Evolutionary conservation across 2,113 vertebrate genomes (phyloP).

Genomic region (Myocastor coypus): DNA sequence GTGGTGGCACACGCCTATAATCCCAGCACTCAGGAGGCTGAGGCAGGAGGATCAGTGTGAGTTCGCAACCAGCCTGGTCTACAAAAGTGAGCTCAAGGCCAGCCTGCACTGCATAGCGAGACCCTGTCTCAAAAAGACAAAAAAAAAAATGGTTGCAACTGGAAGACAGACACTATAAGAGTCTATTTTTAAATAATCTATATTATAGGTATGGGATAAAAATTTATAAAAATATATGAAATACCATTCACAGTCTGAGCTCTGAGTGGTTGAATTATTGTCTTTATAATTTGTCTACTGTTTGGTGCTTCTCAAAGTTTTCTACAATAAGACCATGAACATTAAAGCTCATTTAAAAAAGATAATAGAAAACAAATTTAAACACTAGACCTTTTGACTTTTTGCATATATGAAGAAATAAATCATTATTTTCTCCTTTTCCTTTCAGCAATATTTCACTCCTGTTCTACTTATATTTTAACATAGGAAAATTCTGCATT

Average conservation of each 20-base stretch:
- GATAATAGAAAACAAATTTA: neutral
- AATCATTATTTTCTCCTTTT: neutral
- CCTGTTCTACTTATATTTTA: neutral
- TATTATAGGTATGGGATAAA: neutral
- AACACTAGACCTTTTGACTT: slow-evolving; percentile 5
- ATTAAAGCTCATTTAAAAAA: slow-evolving; percentile 7
- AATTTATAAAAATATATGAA: neutral
- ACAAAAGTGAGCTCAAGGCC: too few relatives aligned
- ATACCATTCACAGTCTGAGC: neutral
- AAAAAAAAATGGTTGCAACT: too few relatives aligned
- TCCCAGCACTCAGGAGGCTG: too few relatives aligned
- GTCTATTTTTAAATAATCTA: neutral
- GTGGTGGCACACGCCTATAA: too few relatives aligned
- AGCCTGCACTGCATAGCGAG: too few relatives aligned
- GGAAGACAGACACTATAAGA: neutral
- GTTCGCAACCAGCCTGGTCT: too few relatives aligned
- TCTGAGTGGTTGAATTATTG: slow-evolving; percentile 33
- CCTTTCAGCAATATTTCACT: neutral
- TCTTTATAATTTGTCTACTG: slow-evolving; percentile 5
- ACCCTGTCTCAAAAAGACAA: too few relatives aligned
- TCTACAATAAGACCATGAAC: neutral
- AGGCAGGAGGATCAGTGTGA: too few relatives aligned
- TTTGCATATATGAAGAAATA: neutral
- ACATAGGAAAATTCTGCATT: neutral
- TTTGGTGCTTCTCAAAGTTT: slow-evolving; percentile 34